Base-by-base conservation (phyloP, 2,888 invertebrate species). In the Apodemia mormo region DNA sequence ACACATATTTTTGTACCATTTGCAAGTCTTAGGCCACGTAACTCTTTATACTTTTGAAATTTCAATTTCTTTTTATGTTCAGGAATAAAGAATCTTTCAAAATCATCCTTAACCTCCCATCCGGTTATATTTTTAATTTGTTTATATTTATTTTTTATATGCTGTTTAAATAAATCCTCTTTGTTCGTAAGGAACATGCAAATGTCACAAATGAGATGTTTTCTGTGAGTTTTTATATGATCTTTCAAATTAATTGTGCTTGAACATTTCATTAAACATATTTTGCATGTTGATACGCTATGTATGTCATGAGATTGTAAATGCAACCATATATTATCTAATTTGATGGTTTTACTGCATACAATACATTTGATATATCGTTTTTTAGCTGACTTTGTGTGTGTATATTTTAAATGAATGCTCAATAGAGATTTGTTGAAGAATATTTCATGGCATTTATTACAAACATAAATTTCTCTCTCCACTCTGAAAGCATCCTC, bases 341-440 rank as follows among this genome's bases (percentile, higher is more conserved):
- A 22, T 0, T 49, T 71, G 0, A 81, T 30, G 0, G 0, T n/a
- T 4, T 76, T 80, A 0, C 14, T 49, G 14, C 90, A 91, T 0
- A 76, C 73, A 0, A 87, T 85, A 37, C 90, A 91, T 1, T 65
- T 67, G 0, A 70, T 37, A 0, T 14, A 64, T 5, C 8, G 4
- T 40, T 8, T n/a, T 66, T 56, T 9, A 5, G 0, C 1, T 72
- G 65, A 5, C 2, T 30, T 69, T 0, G 69, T 70, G 61, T 83
- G 83, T 0, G 66, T 65, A 2, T 75, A 72, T 0, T 64, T 61
- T 0, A 87, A 81, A 29, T 90, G 91, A 0, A 76, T 49, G 0
- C 71, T 29, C 0, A 91, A 67, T 0, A 87, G 67, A 0, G 72
- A 52, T 64, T 90, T 90, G 71, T 89, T 89, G 74, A 90, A 90